Percentiles rank a stretch among this genome's conserved stretches.
Evolutionary conservation across 2,888 invertebrate genomes (phyloP).

Genomic region (Drosophila putrida): DNA sequence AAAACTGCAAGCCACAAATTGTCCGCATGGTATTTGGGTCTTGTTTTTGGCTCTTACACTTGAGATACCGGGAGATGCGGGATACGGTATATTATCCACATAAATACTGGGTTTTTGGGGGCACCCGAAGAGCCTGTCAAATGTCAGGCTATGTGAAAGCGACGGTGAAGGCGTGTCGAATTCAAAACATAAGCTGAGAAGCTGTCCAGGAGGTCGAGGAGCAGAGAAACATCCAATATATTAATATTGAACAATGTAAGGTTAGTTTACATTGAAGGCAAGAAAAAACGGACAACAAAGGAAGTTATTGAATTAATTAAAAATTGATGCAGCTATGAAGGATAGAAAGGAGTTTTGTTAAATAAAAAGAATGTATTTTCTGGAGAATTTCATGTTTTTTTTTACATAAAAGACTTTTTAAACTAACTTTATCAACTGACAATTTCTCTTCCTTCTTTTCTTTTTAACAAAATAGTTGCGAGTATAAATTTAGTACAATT

Average conservation of each 20-base stretch:
- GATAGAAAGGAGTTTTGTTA: too few relatives aligned
- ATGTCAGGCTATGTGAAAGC: conserved; percentile 60
- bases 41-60: conserved; percentile 56
- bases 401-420: too few relatives aligned
- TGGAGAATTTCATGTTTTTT: too few relatives aligned
- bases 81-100: conserved; percentile 43
- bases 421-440: too few relatives aligned
- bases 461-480: too few relatives aligned
- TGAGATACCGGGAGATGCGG: conserved; percentile 28
- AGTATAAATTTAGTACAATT: too few relatives aligned
- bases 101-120: conserved; percentile 45
- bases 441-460: too few relatives aligned
- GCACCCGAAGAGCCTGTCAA: conserved; percentile 51
- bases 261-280: conserved; percentile 36
- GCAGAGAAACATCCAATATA: conserved; percentile 2
- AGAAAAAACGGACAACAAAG: background rate
- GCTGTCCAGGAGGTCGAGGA: conserved; percentile 5
- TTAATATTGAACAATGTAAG: conserved; percentile 20
- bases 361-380: too few relatives aligned
- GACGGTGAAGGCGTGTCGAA: conserved; percentile 47
- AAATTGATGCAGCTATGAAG: background rate
- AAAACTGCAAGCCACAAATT: conserved; percentile 56
- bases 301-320: conserved; percentile 13
- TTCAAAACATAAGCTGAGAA: conserved; percentile 30
- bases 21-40: conserved; percentile 69